phyloP scores from a whole-genome alignment of 2,888 invertebrate species.

The Drosophila parthenogenetica region DNA sequence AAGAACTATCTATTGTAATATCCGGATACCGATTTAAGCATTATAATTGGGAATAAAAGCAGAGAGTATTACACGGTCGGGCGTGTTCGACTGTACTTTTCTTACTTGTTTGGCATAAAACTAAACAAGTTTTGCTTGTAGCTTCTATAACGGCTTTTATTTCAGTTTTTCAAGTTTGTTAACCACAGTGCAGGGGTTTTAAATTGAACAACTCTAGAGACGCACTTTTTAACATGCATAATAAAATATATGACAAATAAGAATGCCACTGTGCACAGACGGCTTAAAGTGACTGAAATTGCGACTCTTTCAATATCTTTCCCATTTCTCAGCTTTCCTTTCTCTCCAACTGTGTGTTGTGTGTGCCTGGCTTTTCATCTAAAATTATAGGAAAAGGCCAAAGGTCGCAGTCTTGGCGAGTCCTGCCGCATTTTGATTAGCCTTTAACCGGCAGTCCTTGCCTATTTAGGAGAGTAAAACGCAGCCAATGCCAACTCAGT shows the following conservation, averaged over 20 bases:
- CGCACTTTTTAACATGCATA: not conserved
- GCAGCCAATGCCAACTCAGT: constrained; percentile 15
- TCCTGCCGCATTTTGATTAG: constrained; percentile 64
- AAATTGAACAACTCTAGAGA: not conserved
- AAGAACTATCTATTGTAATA: no score
- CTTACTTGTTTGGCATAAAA: no score
- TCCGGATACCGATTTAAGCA: no score
- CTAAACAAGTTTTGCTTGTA: no score
- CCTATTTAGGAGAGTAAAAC: constrained; percentile 41
- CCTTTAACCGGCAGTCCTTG: constrained; percentile 32
- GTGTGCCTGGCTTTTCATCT: constrained; percentile 24
- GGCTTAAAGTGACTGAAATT: constrained; percentile 10
- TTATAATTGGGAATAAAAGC: no score
- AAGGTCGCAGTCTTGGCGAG: constrained; percentile 57
- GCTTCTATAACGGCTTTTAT: no score
- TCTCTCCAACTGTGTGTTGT: not conserved
- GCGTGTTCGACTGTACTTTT: no score
- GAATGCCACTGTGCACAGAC: constrained; percentile 12
- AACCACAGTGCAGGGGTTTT: no score
- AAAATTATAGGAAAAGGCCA: constrained; percentile 56
- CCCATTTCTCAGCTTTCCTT: not conserved
- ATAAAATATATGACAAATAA: not conserved
- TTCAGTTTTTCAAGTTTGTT: no score
- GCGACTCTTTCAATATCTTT: constrained; percentile 13
- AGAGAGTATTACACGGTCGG: no score